phyloP scores from a whole-genome alignment of 2,888 invertebrate genomes.

The Homarus gammarus region DNA sequence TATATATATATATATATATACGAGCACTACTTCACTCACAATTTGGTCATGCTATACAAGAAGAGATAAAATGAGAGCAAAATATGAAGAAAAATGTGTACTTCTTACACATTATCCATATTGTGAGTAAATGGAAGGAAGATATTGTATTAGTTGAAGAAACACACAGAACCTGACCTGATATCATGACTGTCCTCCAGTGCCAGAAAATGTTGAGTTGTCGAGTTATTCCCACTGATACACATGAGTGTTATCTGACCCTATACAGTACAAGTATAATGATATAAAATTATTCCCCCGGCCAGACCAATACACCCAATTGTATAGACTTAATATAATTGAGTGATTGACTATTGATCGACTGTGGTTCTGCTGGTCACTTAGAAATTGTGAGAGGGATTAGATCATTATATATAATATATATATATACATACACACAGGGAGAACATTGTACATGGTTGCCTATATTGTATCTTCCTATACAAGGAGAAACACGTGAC shows the following conservation, averaged over 20 bases:
- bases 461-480: slow-evolving; percentile 3
- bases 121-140: not conserved
- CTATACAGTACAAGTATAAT: not conserved
- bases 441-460: not conserved
- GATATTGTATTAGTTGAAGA: too few relatives aligned
- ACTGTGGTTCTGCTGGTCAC: not conserved
- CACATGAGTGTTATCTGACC: not conserved
- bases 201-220: not conserved
- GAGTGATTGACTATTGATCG: not conserved
- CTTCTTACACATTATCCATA: not conserved
- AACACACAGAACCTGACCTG: not conserved
- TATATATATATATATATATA: not conserved
- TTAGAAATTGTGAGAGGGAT: not conserved
- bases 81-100: not conserved
- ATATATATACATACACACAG: not conserved
- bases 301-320: not conserved
- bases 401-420: not conserved
- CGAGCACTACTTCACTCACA: not conserved
- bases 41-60: not conserved
- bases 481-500: not conserved
- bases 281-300: too few relatives aligned
- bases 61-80: not conserved
- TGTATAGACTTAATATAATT: not conserved
- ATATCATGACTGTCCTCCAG: not conserved
- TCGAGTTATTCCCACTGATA: not conserved